Percentiles rank a stretch among this genome's conserved stretches.
Evolutionary conservation across 2,888 invertebrate genomes (phyloP).

Genomic region (Tanytarsus gracilentus): DNA sequence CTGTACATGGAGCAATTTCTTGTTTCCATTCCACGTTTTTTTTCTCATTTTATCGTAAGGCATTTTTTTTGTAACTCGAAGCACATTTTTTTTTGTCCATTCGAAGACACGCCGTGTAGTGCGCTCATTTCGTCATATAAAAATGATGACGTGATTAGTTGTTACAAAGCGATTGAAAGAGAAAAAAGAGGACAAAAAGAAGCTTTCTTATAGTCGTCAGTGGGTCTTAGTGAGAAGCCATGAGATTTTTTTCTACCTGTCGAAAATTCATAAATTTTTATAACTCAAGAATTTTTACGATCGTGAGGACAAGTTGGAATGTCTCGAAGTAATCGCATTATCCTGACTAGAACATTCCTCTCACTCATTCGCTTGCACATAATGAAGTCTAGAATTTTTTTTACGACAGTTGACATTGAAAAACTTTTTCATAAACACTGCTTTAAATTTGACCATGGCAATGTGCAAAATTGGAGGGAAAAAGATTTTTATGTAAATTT

Average conservation of each 20-base stretch:
- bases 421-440: background rate
- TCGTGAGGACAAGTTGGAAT: constrained; percentile 17
- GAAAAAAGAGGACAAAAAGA: background rate
- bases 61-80: constrained; percentile 4
- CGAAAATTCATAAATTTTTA: constrained; percentile 19
- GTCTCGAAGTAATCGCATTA: constrained; percentile 11
- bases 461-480: background rate
- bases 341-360: background rate
- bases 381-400: background rate
- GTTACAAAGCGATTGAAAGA: background rate
- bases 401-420: background rate
- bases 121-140: background rate
- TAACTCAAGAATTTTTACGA: constrained; percentile 10
- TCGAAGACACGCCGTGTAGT: too few relatives aligned
- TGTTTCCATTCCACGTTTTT: constrained; percentile 22
- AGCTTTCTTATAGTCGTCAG: background rate
- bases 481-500: background rate
- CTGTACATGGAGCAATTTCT: constrained; percentile 23
- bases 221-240: background rate
- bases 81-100: background rate
- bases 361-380: background rate
- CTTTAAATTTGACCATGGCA: constrained; percentile 5
- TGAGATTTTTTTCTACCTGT: constrained; percentile 16
- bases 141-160: constrained; percentile 16
- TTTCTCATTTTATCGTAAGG: constrained; percentile 1